phyloP scores from a whole-genome alignment of 2,113 vertebrate species.

The Platanista minor region DNA sequence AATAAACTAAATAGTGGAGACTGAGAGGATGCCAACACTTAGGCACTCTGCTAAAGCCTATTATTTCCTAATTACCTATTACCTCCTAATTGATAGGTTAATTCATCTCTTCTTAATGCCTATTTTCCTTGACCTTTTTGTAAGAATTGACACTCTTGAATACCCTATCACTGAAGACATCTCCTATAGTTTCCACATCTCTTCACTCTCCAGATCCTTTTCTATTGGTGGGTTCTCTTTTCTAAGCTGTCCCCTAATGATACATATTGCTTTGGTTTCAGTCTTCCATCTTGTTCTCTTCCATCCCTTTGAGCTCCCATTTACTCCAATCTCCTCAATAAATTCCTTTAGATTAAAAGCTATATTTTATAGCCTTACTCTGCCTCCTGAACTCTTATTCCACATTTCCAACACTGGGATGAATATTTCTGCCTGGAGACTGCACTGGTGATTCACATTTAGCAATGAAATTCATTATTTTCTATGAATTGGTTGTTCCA shows the following conservation, averaged over 20 bases:
- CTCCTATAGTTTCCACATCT: background rate
- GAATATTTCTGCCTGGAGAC: background rate
- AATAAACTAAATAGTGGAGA: background rate
- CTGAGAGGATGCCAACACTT: background rate
- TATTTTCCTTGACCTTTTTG: background rate
- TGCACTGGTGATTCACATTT: background rate
- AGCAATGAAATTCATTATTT: background rate
- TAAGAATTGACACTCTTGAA: background rate
- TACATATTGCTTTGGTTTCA: background rate
- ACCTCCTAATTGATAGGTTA: slow-evolving; percentile 24
- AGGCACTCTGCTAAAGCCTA: background rate
- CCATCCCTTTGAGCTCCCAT: background rate
- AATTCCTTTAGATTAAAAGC: background rate
- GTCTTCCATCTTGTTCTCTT: background rate
- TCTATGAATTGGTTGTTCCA: background rate
- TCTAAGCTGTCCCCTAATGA: background rate
- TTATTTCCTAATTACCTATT: background rate
- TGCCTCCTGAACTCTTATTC: background rate
- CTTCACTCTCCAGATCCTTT: background rate
- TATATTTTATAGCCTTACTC: background rate
- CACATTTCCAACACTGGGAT: background rate
- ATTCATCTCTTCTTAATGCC: slow-evolving; percentile 28
- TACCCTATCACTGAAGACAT: background rate
- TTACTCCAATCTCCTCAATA: background rate
- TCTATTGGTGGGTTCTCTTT: background rate